Evolutionary conservation across 2,888 invertebrate species (phyloP).

Genomic region (Colletes collaris): DNA sequence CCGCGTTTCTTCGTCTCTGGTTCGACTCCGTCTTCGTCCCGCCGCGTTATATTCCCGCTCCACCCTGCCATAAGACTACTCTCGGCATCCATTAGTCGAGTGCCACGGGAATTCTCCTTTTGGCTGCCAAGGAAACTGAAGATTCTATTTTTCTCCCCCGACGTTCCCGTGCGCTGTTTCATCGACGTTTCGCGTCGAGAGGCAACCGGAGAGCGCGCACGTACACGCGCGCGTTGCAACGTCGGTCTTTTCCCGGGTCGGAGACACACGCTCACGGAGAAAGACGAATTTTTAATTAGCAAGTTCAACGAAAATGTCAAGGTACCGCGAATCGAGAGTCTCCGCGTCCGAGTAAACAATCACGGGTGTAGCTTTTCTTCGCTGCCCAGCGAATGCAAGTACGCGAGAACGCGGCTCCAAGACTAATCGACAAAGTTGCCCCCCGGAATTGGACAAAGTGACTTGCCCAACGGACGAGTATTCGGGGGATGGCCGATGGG

Average conservation of each 20-base stretch:
- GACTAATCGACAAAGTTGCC: constrained; percentile 69
- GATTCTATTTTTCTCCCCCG: constrained; percentile 58
- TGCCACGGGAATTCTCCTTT: constrained; percentile 75
- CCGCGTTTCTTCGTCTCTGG: constrained; percentile 32
- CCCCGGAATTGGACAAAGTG: constrained; percentile 64
- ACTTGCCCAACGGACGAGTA: constrained; percentile 53
- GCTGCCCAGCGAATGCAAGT: too few relatives aligned
- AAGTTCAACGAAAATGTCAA: not conserved
- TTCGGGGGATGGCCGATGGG: constrained; percentile 46
- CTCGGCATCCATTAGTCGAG: constrained; percentile 82
- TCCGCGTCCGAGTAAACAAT: too few relatives aligned
- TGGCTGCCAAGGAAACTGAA: constrained; percentile 71
- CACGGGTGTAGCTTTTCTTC: too few relatives aligned
- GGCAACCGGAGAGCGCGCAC: not conserved
- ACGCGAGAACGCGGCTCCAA: constrained; percentile 16
- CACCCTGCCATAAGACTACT: constrained; percentile 75
- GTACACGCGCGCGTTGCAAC: not conserved
- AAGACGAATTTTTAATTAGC: constrained; percentile 14
- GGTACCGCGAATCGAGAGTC: too few relatives aligned
- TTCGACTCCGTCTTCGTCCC: constrained; percentile 37
- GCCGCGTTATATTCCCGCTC: constrained; percentile 37
- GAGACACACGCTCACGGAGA: not conserved
- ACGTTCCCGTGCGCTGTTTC: constrained; percentile 7
- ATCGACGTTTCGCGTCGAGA: constrained; percentile 6
- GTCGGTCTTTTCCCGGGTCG: not conserved